Conservation (phyloP, 2,797 vertebrate genomes). For the Chrosomus eos region DNA sequence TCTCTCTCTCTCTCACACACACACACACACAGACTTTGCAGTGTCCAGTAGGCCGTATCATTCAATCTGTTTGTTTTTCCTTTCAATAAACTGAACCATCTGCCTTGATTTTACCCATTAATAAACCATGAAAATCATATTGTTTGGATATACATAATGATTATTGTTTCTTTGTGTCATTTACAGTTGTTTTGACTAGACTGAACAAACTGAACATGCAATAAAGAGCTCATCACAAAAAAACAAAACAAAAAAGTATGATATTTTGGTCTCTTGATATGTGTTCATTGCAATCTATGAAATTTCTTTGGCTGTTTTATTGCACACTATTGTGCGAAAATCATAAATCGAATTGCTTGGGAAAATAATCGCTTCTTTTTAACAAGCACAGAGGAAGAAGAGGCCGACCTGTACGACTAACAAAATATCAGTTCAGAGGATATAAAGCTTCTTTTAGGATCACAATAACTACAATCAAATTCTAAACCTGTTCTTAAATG, state of each 20-base stretch:
- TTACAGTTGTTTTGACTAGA: neutral
- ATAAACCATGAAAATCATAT: slow-evolving; percentile 4
- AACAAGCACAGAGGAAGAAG: neutral
- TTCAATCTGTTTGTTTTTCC: slow-evolving; percentile 17
- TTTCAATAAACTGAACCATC: slow-evolving; percentile 15
- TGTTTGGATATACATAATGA: slow-evolving; percentile 4
- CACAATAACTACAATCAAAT: neutral
- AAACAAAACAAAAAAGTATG: no score
- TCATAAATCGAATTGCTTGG: neutral
- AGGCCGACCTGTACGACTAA: neutral
- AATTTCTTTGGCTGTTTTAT: neutral
- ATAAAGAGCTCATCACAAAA: neutral
- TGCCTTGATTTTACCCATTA: slow-evolving; percentile 1
- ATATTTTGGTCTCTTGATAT: neutral
- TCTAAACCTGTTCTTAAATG: neutral
- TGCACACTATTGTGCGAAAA: neutral
- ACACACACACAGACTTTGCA: neutral
- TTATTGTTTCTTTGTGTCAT: slow-evolving; percentile 14
- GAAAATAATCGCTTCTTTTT: neutral
- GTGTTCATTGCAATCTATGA: neutral
- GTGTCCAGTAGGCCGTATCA: slow-evolving; percentile 17
- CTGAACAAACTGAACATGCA: neutral
- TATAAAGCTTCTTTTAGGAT: neutral
- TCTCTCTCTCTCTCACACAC: no score
- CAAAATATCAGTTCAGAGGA: neutral